Base-by-base conservation (phyloP, 2,888 invertebrate species). In the Lacanobia wlatinum region DNA sequence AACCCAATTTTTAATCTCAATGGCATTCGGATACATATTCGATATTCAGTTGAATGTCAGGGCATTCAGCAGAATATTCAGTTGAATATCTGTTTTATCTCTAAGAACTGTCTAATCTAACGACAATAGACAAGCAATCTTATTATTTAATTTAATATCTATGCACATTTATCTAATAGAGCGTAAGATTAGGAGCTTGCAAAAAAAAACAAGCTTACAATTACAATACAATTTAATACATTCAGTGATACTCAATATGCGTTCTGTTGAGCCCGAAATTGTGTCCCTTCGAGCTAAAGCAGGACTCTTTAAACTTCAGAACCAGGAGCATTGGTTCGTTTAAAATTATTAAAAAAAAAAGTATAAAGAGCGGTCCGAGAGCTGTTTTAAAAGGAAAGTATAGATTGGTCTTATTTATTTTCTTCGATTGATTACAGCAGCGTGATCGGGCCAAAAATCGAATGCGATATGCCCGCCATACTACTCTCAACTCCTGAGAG, bases 171-270 rank as follows among this genome's bases (percentile, higher is more conserved):
- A 68, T 56, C 28, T 40, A 64, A 7, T 14, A 63, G 16, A 68
- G 55, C 75, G 5, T 56, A 21, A 12, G 16, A 40, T n/a, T 60
- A 80, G 78, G 56, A 75, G 80, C 78, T 76, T 60, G 70, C 62
- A 56, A 70, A 65, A 58, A 67, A 55, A 56, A 40, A 23, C 46
- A 23, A 21, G 38, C 46, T 76, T 67, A 80, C 16, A 23, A 55
- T 40, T 60, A 70, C 7, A 75, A 74, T 70, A 80, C 69, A 70
- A 53, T 62, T 69, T 28, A 75, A 21, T 48, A 28, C 40, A 43
- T 64, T 12, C 65, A 65, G 50, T 58, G 68, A 62, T 50, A 65
- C 53, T 74, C 61, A 61, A 28, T 28, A 63, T 59, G 16, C 12
- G 16, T 40, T 9, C 12, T 28, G 18, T 21, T 28, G n/a, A 23